Conservation (phyloP, 1,140 invertebrate genomes). For the Melipona quadrifasciata region DNA sequence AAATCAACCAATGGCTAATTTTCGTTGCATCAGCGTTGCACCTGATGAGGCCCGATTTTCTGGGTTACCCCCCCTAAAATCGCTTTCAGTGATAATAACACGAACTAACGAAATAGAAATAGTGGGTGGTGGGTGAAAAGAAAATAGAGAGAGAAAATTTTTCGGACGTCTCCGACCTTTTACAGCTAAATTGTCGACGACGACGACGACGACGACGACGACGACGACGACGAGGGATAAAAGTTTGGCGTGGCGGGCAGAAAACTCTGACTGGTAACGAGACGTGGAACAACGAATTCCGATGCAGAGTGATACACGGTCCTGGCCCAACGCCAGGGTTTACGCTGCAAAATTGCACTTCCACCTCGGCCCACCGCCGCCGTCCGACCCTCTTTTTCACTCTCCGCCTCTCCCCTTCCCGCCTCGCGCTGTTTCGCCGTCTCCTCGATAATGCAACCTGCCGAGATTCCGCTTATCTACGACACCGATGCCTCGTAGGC, state of each 20-base stretch:
- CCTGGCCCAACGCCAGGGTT: conserved; percentile 72
- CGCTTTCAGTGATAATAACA: too few species aligned
- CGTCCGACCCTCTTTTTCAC: conserved; percentile 42
- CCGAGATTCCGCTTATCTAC: conserved; percentile 68
- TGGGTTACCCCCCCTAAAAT: too few species aligned
- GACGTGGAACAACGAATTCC: conserved; percentile 77
- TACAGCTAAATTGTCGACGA: conserved; percentile 42
- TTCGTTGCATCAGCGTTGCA: too few species aligned
- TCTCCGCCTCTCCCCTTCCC: conserved; percentile 23
- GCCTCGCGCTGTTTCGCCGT: conserved; percentile 51
- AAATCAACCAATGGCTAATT: too few species aligned
- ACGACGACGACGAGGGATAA: conserved; percentile 45
- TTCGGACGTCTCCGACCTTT: conserved; percentile 33
- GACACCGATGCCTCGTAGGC: conserved; percentile 59
- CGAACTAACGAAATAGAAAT: too few species aligned
- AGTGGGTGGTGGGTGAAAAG: too few species aligned
- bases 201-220: not conserved
- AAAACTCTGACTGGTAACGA: conserved; percentile 74
- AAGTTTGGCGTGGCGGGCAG: conserved; percentile 56
- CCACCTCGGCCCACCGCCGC: conserved; percentile 53
- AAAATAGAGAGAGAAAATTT: not conserved
- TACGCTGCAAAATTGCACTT: conserved; percentile 74
- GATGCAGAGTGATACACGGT: conserved; percentile 75
- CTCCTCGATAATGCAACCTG: conserved; percentile 68
- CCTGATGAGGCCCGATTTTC: too few species aligned